Base-by-base conservation (phyloP, 2,888 invertebrate species). In the Pristionchus fissidentatus region DNA sequence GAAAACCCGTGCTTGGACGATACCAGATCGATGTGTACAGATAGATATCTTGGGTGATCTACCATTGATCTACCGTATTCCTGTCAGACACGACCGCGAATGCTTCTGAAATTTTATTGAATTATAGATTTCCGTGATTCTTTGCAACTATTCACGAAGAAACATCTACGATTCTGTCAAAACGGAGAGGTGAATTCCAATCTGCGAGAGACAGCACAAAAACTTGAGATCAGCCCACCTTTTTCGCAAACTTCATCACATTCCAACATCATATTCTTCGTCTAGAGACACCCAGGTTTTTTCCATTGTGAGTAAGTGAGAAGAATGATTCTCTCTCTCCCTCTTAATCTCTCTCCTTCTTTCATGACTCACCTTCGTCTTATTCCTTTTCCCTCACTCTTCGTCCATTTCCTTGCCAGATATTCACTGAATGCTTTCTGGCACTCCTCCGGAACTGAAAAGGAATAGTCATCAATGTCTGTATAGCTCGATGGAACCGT, bases 381-480 rank as follows among this genome's bases (percentile, higher is more conserved):
- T 4, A 79, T 43, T 55, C 79, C 79, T 79, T 57, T 77, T 49
- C 75, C 79, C 29, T 79, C 79, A 19, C 79, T 29, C 29, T 46
- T 79, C 41, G 79, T 79, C 79, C 79, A 79, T 41, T 79, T 79
- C 26, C 57, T 55, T n/a, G 79, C 38, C 0, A 79, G 38, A 57
- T 79, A 57, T 38, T 79, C 79, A 3, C 57, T 79, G 38, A 79
- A 79, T 2, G 49, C 79, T 13, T 29, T 29, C 15, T 57, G 79
- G 38, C 79, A 79, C 55, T 79, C 79, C 13, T 79, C 79, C 4
- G 79, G 57, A 55, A 79, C 79, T 79, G 55, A 38, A 79, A 77
- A 26, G 7, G 8, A n/a, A n/a, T n/a, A n/a, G n/a, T n/a, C n/a
- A n/a, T n/a, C n/a, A n/a, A n/a, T n/a, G n/a, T n/a, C n/a, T n/a